phyloP scores from a whole-genome alignment of 2,113 vertebrate species.

The Hippocampus mohnikei region DNA sequence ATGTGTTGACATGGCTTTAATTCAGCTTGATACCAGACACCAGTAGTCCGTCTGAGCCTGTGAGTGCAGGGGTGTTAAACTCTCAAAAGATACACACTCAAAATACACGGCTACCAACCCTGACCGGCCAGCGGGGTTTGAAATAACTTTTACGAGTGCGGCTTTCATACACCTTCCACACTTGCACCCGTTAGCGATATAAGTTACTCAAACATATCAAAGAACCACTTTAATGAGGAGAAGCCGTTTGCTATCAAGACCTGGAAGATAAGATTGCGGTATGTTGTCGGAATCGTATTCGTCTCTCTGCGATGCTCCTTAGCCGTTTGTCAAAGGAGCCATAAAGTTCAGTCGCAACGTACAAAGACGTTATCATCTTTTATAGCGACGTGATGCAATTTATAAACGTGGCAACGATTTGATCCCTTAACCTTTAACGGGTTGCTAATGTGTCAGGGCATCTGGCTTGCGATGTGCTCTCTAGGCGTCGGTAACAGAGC shows the following conservation, averaged over 20 bases:
- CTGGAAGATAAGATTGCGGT: conserved; percentile 22
- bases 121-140: conserved; percentile 59
- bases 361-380: conserved; percentile 59
- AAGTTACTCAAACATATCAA: conserved; percentile 42
- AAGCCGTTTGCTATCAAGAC: conserved; percentile 35
- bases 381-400: conserved; percentile 57
- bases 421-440: conserved; percentile 68
- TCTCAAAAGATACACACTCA: conserved; percentile 73
- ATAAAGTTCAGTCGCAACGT: conserved; percentile 52
- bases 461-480: conserved; percentile 58
- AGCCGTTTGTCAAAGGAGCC: conserved; percentile 25
- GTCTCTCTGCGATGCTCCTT: neutral
- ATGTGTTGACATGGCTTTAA: conserved; percentile 78
- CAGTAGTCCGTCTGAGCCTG: conserved; percentile 66
- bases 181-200: conserved; percentile 51
- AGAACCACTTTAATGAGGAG: conserved; percentile 29
- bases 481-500: conserved; percentile 48
- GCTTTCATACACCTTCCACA: conserved; percentile 58
- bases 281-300: conserved; percentile 26
- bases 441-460: conserved; percentile 69
- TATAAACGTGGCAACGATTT: conserved; percentile 53
- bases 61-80: conserved; percentile 70
- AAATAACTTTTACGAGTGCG: conserved; percentile 69
- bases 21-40: conserved; percentile 75
- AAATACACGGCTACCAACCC: conserved; percentile 71